Conservation (phyloP, 2,113 vertebrate species). For the Dinomys branickii region DNA sequence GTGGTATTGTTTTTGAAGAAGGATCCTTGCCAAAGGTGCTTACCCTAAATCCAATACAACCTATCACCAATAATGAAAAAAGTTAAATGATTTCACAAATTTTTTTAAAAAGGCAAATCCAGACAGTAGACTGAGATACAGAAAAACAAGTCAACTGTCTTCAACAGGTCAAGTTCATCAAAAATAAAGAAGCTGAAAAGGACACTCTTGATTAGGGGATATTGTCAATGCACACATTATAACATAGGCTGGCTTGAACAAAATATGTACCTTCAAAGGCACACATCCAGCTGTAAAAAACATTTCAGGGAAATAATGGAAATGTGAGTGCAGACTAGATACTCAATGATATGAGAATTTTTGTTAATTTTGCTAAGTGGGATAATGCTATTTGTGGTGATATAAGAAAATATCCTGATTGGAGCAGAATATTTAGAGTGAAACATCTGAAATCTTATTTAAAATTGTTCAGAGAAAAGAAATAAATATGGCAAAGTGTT, state of each 20-base stretch:
- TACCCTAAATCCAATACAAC: slow-evolving; percentile 1
- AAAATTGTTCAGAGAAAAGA: slow-evolving; percentile 39
- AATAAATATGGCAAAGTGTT: neutral
- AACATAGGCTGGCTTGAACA: neutral
- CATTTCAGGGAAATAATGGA: neutral
- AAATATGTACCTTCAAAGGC: no score
- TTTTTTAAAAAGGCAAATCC: neutral
- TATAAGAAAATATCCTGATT: slow-evolving; percentile 1
- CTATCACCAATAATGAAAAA: neutral
- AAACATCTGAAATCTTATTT: neutral
- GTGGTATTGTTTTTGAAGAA: neutral
- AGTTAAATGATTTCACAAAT: neutral
- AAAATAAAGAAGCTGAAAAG: neutral
- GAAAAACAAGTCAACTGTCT: neutral
- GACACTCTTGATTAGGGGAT: neutral
- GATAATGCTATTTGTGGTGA: neutral
- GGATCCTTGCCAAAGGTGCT: neutral
- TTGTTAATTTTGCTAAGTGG: neutral
- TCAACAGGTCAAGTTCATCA: neutral
- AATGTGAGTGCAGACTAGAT: neutral
- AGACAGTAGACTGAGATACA: neutral
- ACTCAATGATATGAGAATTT: neutral
- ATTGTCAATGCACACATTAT: neutral
- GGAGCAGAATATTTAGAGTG: neutral
- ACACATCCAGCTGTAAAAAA: neutral